Conservation (phyloP, 2,888 invertebrate genomes). For the Pseudanteris insignis region DNA sequence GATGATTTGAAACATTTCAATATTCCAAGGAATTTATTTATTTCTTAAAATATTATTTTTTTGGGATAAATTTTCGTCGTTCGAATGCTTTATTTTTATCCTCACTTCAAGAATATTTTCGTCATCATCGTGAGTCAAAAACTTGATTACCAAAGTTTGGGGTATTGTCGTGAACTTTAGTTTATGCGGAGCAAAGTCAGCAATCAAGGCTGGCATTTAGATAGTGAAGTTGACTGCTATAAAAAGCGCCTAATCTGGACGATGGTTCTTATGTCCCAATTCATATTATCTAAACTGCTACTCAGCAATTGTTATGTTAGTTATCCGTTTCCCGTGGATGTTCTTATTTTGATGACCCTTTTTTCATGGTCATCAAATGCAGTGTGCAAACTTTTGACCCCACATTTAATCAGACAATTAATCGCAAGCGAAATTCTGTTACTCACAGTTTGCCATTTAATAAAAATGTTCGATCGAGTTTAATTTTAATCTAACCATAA, state of each 20-base stretch:
- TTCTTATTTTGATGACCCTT: too few species aligned
- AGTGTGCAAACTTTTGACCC: too few species aligned
- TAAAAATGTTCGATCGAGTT: too few species aligned
- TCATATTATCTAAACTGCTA: constrained; percentile 32
- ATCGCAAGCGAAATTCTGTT: too few species aligned
- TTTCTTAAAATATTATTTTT: too few species aligned
- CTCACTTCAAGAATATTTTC: background rate
- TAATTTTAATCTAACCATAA: too few species aligned
- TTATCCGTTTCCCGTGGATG: constrained; percentile 24
- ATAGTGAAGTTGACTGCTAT: constrained; percentile 32
- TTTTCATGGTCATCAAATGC: too few species aligned
- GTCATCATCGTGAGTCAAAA: constrained; percentile 1
- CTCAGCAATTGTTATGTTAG: constrained; percentile 30
- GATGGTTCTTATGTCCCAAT: constrained; percentile 27
- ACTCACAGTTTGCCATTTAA: too few species aligned
- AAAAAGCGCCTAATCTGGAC: constrained; percentile 28
- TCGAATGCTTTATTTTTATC: background rate
- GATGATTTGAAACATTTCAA: too few species aligned
- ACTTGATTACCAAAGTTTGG: constrained; percentile 24
- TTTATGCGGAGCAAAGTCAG: constrained; percentile 9
- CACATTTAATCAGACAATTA: too few species aligned
- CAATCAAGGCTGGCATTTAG: constrained; percentile 12
- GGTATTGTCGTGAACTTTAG: constrained; percentile 18
- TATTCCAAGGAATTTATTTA: too few species aligned
- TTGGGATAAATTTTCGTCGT: constrained; percentile 5